Percentiles rank a stretch among this genome's conserved stretches.
Conservation (phyloP, 2,113 vertebrate genomes). For the Cynopterus brachyotis region DNA sequence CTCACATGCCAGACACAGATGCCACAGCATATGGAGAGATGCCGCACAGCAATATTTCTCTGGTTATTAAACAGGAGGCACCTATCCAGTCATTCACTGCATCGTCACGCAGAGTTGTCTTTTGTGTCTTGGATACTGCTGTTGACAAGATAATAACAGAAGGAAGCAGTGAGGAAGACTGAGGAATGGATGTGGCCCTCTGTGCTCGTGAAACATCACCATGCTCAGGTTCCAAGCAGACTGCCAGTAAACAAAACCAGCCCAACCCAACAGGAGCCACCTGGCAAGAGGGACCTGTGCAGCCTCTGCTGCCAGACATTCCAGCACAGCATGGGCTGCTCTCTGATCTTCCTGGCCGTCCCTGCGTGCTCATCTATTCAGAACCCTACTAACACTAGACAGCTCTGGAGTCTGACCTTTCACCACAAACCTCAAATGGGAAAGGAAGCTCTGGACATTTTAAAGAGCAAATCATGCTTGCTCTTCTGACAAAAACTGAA, state of each 20-base stretch:
- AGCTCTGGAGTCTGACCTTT: conserved; percentile 40
- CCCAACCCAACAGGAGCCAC: neutral
- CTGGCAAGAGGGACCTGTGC: neutral
- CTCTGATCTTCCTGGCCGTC: neutral
- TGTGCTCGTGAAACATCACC: accelerated
- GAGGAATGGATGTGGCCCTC: neutral
- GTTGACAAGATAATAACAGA: conserved; percentile 41
- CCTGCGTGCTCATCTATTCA: neutral
- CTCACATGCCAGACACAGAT: conserved; percentile 72
- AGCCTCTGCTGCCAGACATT: neutral
- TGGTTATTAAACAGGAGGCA: conserved; percentile 76
- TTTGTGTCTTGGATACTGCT: conserved; percentile 7
- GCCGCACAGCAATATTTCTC: conserved; percentile 70
- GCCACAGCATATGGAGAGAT: conserved; percentile 73
- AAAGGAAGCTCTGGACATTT: neutral
- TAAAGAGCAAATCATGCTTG: neutral
- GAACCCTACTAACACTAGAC: neutral
- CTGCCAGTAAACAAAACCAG: neutral
- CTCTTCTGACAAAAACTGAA: neutral
- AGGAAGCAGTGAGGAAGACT: neutral
- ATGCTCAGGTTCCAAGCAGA: accelerated
- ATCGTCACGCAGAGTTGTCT: conserved; percentile 21
- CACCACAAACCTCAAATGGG: conserved; percentile 43
- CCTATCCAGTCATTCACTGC: conserved; percentile 58
- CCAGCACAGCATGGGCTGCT: neutral